Base-by-base conservation (phyloP, 2,113 vertebrate species). In the Sebastes fasciatus region DNA sequence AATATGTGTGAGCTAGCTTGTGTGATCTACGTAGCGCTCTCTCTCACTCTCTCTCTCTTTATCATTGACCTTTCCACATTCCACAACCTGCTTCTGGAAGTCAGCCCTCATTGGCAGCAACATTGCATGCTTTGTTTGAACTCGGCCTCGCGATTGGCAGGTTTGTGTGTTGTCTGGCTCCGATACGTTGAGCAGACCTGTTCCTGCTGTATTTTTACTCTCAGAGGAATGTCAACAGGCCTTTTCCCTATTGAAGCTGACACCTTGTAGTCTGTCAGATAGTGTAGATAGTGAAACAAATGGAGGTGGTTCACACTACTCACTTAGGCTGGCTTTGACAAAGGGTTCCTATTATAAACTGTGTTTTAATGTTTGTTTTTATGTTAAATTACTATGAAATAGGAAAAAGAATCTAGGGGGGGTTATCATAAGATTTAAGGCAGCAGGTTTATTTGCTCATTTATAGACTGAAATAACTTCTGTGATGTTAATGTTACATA, bases 1-100 rank as follows among this genome's bases (percentile, higher is more conserved):
- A 61, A 21, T 85, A 10, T 74, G 70, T 69, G 34, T 62, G 1
- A 40, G 19, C n/a, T 13, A 42, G 60, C 43, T 17, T 7, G 62
- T 77, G 73, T 60, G 64, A 57, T 51, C 40, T 46, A 26, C 8
- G 43, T 52, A n/a, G 51, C 40, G 17, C 74, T 80, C 75, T 34
- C 34, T 34, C 34, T 34, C 34, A 34, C 34, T 34, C 34, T 34
- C 3, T 34, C 26, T 34, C 34, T 77, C 84, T 83, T 91, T 88
- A 92, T 90, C 85, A 51, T 79, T 90, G 90, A 92, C 92, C 89
- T 92, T 88, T 90, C 89, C 83, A 91, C 93, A 92, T 94, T 94
- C 94, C 91, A 82, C 77, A 86, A 89, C 77, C 88, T 86, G 90
- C 82, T 26, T 57, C 67, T 91, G 88, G 77, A 88, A 79, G 80